A percentile compares a stretch with the other conserved stretches of the same genome.
Evolutionary conservation across 2,797 vertebrate species (phyloP).

Genomic region (Phrynocephalus vlangalii): DNA sequence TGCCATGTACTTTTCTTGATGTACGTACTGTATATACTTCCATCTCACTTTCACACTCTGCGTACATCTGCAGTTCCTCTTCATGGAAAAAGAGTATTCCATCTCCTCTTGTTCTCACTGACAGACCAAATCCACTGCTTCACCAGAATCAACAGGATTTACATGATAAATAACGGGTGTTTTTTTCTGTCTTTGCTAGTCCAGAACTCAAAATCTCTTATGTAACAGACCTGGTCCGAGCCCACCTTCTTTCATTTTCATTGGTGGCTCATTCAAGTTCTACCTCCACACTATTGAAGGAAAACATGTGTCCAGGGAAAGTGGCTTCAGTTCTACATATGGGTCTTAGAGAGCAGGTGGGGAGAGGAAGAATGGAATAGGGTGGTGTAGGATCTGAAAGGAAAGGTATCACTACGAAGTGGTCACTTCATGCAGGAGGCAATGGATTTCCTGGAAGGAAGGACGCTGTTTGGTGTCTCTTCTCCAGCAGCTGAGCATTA

Average conservation of each 20-base stretch:
- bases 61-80: slow-evolving; percentile 18
- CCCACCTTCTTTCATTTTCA: slow-evolving; percentile 28
- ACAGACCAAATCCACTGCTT: slow-evolving; percentile 30
- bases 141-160: slow-evolving; percentile 53
- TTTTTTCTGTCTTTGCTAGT: neutral
- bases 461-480: slow-evolving; percentile 94
- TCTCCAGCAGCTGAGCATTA: slow-evolving; percentile 98
- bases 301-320: slow-evolving; percentile 59
- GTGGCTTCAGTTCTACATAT: slow-evolving; percentile 60
- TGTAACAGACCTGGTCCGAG: slow-evolving; percentile 12
- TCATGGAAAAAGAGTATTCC: neutral
- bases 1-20: neutral
- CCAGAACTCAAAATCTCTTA: slow-evolving; percentile 24
- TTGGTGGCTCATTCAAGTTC: slow-evolving; percentile 68
- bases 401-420: slow-evolving; percentile 69
- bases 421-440: slow-evolving; percentile 84
- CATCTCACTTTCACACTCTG: neutral
- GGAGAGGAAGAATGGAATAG: slow-evolving; percentile 6
- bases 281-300: slow-evolving; percentile 43
- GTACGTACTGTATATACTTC: neutral
- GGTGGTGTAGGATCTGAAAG: neutral
- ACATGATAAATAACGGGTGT: slow-evolving; percentile 76
- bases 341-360: slow-evolving; percentile 44
- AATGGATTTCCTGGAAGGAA: slow-evolving; percentile 93
- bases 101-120: neutral